Conservation (phyloP, 2,888 invertebrate genomes). For the Alloplasta piceator region DNA sequence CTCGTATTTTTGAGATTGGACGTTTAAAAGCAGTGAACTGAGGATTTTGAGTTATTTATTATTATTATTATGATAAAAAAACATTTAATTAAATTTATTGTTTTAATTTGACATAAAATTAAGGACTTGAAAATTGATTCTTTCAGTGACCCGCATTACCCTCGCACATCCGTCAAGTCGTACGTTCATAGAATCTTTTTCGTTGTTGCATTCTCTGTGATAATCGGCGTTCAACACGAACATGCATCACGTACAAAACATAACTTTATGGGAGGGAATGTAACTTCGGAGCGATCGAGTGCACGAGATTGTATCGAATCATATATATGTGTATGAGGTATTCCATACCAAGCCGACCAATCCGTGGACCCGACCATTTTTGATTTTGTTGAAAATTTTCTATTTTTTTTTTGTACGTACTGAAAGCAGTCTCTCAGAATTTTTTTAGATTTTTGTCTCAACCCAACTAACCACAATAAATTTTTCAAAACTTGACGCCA, state of each 20-base stretch:
- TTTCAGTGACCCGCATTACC: neutral
- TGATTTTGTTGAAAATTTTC: too few relatives aligned
- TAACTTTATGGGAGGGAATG: conserved; percentile 57
- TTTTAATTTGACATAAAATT: neutral
- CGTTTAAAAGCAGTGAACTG: too few relatives aligned
- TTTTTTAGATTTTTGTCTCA: too few relatives aligned
- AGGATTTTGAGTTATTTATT: neutral
- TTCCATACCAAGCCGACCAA: too few relatives aligned
- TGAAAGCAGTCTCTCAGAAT: too few relatives aligned
- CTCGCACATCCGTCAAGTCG: neutral
- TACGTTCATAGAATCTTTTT: conserved; percentile 38
- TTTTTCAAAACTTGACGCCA: too few relatives aligned
- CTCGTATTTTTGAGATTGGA: too few relatives aligned
- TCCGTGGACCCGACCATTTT: too few relatives aligned
- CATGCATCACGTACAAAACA: conserved; percentile 58
- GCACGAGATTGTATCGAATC: conserved; percentile 22
- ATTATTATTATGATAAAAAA: neutral
- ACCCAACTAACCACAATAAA: too few relatives aligned
- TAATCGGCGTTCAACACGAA: conserved; percentile 25
- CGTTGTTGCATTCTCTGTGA: conserved; percentile 16
- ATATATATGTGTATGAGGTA: too few relatives aligned
- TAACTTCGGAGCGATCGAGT: conserved; percentile 60
- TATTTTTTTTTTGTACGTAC: too few relatives aligned
- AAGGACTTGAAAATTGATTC: neutral
- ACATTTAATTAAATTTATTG: too few relatives aligned